Evolutionary conservation across 1,140 invertebrate genomes (phyloP).

Genomic region (Laodelphax striatellus): DNA sequence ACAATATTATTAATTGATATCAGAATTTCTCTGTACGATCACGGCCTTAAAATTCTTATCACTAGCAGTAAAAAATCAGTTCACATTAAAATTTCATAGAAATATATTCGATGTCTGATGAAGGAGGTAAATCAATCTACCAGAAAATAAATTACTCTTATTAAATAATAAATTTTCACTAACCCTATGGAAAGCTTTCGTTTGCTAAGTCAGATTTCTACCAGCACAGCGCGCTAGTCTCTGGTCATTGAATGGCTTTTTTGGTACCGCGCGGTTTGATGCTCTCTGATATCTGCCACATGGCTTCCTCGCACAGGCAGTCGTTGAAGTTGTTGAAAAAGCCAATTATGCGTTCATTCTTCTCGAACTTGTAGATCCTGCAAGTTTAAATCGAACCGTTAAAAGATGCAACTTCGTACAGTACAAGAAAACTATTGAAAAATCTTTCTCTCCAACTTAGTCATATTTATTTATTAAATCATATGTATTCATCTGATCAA

Average conservation of each 20-base stretch:
- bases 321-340: constrained; percentile 97
- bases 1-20: no score
- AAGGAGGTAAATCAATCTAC: not conserved
- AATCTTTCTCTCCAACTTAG: no score
- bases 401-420: no score
- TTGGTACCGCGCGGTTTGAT: constrained; percentile 75
- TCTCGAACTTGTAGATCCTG: constrained; percentile 75
- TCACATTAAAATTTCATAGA: no score
- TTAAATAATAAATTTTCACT: no score
- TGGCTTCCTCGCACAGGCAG: constrained; percentile 86
- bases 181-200: no score
- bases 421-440: constrained; percentile 18
- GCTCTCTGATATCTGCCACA: constrained; percentile 94
- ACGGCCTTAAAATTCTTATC: no score
- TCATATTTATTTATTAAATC: no score
- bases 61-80: no score
- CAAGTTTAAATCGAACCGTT: constrained; percentile 22
- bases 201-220: not conserved
- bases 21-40: no score
- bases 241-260: constrained; percentile 14
- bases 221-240: not conserved
- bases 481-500: no score
- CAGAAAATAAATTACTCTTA: not conserved
- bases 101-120: no score
- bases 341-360: constrained; percentile 82